phyloP scores from a whole-genome alignment of 2,797 vertebrate species.

The Poliocrania exsul region DNA sequence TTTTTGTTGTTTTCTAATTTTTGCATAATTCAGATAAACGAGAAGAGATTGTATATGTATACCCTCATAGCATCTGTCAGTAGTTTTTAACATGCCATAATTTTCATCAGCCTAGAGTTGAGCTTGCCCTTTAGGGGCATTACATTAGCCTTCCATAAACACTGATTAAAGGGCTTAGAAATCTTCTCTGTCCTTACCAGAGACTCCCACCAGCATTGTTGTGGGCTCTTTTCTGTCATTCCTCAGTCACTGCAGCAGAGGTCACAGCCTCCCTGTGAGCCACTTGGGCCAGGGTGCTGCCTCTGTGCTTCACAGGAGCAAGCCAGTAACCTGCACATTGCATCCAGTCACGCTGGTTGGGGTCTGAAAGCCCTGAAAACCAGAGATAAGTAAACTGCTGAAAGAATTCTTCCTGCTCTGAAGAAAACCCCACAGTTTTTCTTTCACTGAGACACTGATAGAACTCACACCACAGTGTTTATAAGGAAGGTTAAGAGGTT shows the following conservation, averaged over 20 bases:
- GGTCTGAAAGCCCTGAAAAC: neutral
- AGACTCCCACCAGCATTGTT: accelerated
- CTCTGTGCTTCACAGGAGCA: accelerated
- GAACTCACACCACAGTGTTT: neutral
- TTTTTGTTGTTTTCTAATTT: neutral
- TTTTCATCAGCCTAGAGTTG: neutral
- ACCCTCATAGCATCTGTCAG: neutral
- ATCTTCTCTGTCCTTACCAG: neutral
- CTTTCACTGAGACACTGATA: neutral
- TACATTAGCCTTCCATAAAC: neutral
- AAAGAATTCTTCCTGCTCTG: neutral
- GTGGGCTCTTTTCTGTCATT: neutral
- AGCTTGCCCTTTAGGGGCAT: neutral
- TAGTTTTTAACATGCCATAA: neutral
- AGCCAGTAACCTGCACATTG: neutral
- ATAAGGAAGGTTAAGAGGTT: neutral
- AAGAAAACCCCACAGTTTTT: neutral
- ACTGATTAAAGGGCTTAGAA: neutral
- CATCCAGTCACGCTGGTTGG: neutral
- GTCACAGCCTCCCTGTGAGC: neutral
- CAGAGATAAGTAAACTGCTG: neutral
- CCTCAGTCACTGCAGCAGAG: neutral
- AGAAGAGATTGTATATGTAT: neutral
- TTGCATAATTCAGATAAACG: neutral
- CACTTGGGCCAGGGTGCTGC: accelerated